These are phyloP conservation scores for Hydractinia symbiolongicarpus DNA, from an alignment of 30 jellyfish, hydroid and myxozoan species.

Conservation along the genomic window DNA sequence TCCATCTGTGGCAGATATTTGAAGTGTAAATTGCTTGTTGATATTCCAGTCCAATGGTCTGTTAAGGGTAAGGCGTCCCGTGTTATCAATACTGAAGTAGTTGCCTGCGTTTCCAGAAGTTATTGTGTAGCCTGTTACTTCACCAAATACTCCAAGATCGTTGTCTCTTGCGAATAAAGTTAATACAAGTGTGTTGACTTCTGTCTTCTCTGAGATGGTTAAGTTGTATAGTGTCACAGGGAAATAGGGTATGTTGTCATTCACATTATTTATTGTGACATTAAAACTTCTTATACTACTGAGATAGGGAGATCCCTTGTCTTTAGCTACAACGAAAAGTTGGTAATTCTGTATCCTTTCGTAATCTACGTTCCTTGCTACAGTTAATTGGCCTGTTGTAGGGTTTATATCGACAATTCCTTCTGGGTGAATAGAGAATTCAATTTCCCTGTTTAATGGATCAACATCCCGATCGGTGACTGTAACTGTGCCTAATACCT, in stretches of 20 bases:
- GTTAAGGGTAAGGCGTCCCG: constrained; percentile 36
- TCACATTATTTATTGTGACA: constrained; percentile 44
- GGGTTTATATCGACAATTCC: constrained; percentile 52
- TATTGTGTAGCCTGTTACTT: constrained; percentile 38
- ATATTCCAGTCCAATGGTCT: constrained; percentile 32
- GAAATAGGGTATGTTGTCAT: constrained; percentile 73
- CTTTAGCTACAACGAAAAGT: constrained; percentile 59
- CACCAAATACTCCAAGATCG: constrained; percentile 65
- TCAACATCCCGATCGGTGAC: constrained; percentile 70
- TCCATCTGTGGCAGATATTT: constrained; percentile 60
- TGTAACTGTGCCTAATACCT: constrained; percentile 37
- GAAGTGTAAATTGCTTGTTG: constrained; percentile 29
- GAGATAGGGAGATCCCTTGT: constrained; percentile 69
- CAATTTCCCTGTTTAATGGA: constrained; percentile 34
- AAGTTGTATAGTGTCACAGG: constrained; percentile 31
- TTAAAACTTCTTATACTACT: constrained; percentile 36
- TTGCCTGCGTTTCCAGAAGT: constrained; percentile 48
- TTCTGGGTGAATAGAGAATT: constrained; percentile 51
- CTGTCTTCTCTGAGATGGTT: constrained; percentile 51
- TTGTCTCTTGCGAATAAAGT: constrained; percentile 61
- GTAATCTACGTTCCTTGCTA: constrained; percentile 48
- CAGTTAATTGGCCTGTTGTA: constrained; percentile 46
- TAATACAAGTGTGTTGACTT: constrained; percentile 45
- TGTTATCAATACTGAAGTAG: constrained; percentile 50
- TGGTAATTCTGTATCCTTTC: constrained; percentile 56